These are phyloP conservation scores for Dinomys branickii DNA, from an alignment of 2,113 vertebrate genomes.

Conservation along the genomic window DNA sequence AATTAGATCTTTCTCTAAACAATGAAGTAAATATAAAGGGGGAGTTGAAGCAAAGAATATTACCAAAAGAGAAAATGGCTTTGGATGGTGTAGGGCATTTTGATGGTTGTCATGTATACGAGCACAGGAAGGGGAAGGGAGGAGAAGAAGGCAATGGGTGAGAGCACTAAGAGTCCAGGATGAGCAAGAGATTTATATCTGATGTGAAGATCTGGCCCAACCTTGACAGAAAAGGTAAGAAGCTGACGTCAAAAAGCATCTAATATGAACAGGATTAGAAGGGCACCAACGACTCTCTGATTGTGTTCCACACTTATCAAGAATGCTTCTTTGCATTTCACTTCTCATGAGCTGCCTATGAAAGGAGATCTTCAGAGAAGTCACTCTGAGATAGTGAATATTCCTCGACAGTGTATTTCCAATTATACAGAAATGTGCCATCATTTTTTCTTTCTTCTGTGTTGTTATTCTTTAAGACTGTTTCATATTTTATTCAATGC, in stretches of 20 bases:
- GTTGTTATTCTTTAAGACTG: neutral
- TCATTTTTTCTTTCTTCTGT: neutral
- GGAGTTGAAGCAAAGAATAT: neutral
- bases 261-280: neutral
- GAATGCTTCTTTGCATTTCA: neutral
- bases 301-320: neutral
- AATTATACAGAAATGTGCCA: neutral
- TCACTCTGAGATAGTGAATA: neutral
- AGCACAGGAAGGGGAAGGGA: neutral
- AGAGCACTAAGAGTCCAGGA: neutral
- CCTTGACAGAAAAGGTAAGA: neutral
- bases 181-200: neutral
- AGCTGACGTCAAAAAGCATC: neutral
- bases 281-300: neutral
- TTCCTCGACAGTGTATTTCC: neutral
- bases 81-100: neutral
- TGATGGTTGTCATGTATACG: neutral
- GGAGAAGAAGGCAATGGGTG: neutral
- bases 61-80: neutral
- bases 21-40: neutral
- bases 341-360: neutral
- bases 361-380: constrained; percentile 19
- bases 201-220: neutral
- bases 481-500: neutral
- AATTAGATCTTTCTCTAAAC: neutral